Evolutionary conservation across 1,140 invertebrate genomes (phyloP), one percentile per base, ranked within the genome.

Genomic region (Drosophila teissieri): DNA sequence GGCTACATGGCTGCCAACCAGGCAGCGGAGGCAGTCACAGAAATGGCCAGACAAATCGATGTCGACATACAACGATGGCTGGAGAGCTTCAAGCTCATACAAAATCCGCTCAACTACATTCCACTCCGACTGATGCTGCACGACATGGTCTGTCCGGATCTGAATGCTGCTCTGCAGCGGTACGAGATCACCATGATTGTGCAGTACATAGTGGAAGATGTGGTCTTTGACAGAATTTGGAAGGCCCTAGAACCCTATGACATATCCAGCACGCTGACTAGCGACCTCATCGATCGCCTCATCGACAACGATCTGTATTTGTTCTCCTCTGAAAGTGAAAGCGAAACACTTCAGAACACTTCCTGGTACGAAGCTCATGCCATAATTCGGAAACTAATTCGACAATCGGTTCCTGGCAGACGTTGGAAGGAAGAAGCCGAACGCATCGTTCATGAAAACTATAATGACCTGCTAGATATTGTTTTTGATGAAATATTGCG

Each of bases 11-110:
- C 94, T 0, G 94, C 94, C 31, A 80, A 94, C 22, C 92, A 94
- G 70, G 94, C 95, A 0, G 83, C 93, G 14, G 65, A 92, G 10
- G 93, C 95, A 51, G 93, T 96, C 12, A 81, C 93, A 27, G 80
- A 92, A 4, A 51, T 95, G 48, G 94, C 95, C 12, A 91, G 92
- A 14, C 93, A 93, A 80, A 93, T 96, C 36, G 95, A 96, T 74
- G 7, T 15, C 7, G 90, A 91, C 49, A 80, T 91, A 8, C 22
- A 51, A 14, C 67, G 76, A 76, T 94, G 84, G 92, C 94, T 78
- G 91, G 93, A 55, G 84, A 93, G 88, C 77, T 93, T 91, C 0
- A 73, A 80, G 22, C 19, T 53, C 0, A 55, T 83, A 3, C 89
- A 91, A 45, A 88, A 74, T 11, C 85, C 89, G 2, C 75, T 94